Evolutionary conservation across 2,888 invertebrate genomes (phyloP).

Genomic region (Prosapia bicincta): DNA sequence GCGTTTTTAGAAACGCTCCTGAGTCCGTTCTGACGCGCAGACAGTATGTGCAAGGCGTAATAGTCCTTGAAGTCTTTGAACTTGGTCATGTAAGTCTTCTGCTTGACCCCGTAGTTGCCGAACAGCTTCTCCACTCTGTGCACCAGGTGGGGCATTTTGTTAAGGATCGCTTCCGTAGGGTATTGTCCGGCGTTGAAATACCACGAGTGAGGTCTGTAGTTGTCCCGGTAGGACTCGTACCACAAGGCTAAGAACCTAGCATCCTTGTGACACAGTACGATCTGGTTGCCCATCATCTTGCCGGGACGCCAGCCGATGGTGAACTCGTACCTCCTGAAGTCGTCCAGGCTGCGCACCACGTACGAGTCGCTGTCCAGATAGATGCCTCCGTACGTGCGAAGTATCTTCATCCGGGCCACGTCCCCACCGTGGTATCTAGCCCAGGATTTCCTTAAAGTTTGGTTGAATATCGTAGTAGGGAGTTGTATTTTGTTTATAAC

Average conservation of each 20-base stretch:
- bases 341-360: constrained; percentile 41
- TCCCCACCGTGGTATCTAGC: constrained; percentile 33
- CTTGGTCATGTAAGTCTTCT: constrained; percentile 37
- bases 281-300: constrained; percentile 34
- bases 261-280: constrained; percentile 41
- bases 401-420: constrained; percentile 38
- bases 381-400: constrained; percentile 43
- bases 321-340: constrained; percentile 42
- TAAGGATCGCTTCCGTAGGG: constrained; percentile 44
- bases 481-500: constrained; percentile 34
- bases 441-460: constrained; percentile 31
- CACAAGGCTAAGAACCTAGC: constrained; percentile 42
- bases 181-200: constrained; percentile 47
- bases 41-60: constrained; percentile 45
- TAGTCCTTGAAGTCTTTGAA: constrained; percentile 43
- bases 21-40: constrained; percentile 39
- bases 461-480: constrained; percentile 45
- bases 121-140: constrained; percentile 44
- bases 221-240: constrained; percentile 41
- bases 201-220: constrained; percentile 35
- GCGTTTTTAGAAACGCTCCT: neutral
- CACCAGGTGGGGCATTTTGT: constrained; percentile 42
- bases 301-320: constrained; percentile 40
- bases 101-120: constrained; percentile 42
- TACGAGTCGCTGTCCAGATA: constrained; percentile 43